These are phyloP conservation scores for Heteropelma amictum DNA, from an alignment of 2,888 invertebrate genomes.

Conservation along the genomic window DNA sequence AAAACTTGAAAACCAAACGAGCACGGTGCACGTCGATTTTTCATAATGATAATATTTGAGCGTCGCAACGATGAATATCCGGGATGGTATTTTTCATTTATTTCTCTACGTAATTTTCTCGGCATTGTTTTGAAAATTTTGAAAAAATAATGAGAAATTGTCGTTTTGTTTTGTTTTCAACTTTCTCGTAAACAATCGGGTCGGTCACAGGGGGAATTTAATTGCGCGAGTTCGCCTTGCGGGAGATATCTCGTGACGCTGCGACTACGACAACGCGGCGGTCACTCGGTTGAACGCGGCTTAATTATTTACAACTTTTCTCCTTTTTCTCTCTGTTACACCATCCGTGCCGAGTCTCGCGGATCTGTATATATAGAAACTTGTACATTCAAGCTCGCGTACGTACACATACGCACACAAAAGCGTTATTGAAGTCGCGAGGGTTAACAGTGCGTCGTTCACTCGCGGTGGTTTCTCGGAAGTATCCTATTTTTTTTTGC, in stretches of 20 bases:
- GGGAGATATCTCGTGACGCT: conserved; percentile 24
- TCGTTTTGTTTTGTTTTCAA: too few species aligned
- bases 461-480: conserved; percentile 39
- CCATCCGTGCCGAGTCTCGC: conserved; percentile 31
- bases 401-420: neutral
- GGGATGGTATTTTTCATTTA: too few species aligned
- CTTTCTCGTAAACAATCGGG: too few species aligned
- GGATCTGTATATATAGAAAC: conserved; percentile 3
- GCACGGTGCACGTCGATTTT: too few species aligned
- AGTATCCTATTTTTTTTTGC: conserved; percentile 30
- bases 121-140: too few species aligned
- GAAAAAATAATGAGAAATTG: too few species aligned
- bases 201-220: too few species aligned
- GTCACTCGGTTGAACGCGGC: conserved; percentile 41
- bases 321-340: conserved; percentile 21
- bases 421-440: neutral
- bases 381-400: neutral
- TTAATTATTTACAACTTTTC: conserved; percentile 36
- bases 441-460: conserved; percentile 19
- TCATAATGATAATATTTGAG: too few species aligned
- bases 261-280: neutral
- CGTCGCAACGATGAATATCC: too few species aligned
- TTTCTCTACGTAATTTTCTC: too few species aligned
- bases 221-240: conserved; percentile 27
- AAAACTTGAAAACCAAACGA: too few species aligned